Base-by-base conservation (phyloP, 1,140 invertebrate genomes). In the Brachionus rubens region DNA sequence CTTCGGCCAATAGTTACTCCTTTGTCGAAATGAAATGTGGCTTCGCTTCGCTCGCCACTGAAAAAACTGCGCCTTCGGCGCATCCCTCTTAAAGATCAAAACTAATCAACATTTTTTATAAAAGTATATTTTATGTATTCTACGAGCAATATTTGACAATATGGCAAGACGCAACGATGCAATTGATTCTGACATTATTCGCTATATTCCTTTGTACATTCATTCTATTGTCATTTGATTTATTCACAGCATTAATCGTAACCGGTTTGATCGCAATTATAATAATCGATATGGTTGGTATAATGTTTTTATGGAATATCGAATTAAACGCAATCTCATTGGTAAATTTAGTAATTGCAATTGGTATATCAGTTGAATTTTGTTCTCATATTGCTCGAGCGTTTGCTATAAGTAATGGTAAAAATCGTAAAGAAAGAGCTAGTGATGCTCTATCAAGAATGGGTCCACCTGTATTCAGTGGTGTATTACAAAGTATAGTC, bases 291-390 rank as follows among this genome's bases (percentile, higher is more conserved):
- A 87, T 96, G 85, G 87, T 90, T 78, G 93, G 92, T 36, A 80
- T 94, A 26, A 96, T 97, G 94, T 95, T 91, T 83, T 88, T 90
- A 78, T 95, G 92, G 92, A 86, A 87, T 80, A 92, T 97, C 40
- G 88, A 89, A 3, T 85, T 97, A 6, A 97, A 97, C 84, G 93
- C 94, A n/a, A 89, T 97, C 0, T 94, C 93, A 0, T 86, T 94
- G 16, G 92, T 97, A 2, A 97, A 97, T 86, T 87, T 97, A 65
- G 91, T 99, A 56, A 98, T 99, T 93, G 88, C 91, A 77, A 90
- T 93, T 70, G 94, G 94, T 80, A 96, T 97, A 76, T 90, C 91
- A 1, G 94, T 97, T 0, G 94, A 97, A 84, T 97, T 96, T 83
- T 94, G 92, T 80, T 92, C 92, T 54, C 94, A 97, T 79, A 91